A percentile compares a stretch with the other conserved stretches of the same genome.
Conservation (phyloP, 2,888 invertebrate genomes). For the Maniola hyperantus region DNA sequence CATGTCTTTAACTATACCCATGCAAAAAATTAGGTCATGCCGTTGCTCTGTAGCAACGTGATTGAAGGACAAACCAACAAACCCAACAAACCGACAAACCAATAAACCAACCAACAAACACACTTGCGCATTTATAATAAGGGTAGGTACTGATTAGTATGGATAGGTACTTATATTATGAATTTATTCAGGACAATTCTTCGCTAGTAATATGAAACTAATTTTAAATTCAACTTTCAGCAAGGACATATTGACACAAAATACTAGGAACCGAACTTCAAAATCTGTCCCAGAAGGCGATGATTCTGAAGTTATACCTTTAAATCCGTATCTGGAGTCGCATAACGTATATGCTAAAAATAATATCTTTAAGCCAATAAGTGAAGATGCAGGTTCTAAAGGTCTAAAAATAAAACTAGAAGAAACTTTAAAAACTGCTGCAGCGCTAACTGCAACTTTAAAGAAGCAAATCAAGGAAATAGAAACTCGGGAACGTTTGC, state of each 20-base stretch:
- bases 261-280: conserved; percentile 14
- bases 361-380: background rate
- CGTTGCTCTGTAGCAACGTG: no score
- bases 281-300: background rate
- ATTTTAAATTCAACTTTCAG: conserved; percentile 8
- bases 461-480: conserved; percentile 55
- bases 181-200: no score
- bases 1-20: no score
- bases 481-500: conserved; percentile 48
- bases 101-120: no score
- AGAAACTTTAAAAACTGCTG: conserved; percentile 47
- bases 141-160: no score
- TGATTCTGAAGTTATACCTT: background rate
- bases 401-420: conserved; percentile 29
- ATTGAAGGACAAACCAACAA: no score
- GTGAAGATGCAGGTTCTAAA: conserved; percentile 4
- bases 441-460: conserved; percentile 52
- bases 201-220: no score
- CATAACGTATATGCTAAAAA: background rate
- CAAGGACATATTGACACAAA: conserved; percentile 16
- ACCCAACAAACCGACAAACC: no score
- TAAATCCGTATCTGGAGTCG: conserved; percentile 10
- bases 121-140: no score
- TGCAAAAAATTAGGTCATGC: no score
- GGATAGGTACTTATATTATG: no score